Evolutionary conservation across 2,797 vertebrate genomes (phyloP).

Genomic region (Phrynocephalus vlangalii): DNA sequence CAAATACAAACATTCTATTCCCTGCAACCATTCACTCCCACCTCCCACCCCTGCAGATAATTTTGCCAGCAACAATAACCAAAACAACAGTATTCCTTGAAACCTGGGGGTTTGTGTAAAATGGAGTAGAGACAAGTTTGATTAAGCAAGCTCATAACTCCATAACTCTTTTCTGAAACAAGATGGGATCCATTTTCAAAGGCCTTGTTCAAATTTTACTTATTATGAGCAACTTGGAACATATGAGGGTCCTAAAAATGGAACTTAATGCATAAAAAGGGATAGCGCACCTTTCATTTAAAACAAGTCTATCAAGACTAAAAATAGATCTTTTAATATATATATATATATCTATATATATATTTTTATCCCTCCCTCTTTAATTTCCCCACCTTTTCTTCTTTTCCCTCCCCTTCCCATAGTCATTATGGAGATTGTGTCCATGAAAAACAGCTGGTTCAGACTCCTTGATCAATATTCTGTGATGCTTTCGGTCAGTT

Average conservation of each 20-base stretch:
- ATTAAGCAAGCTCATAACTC: constrained; percentile 46
- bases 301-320: constrained; percentile 87
- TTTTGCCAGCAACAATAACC: constrained; percentile 12
- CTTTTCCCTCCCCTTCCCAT: constrained; percentile 79
- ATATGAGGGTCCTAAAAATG: constrained; percentile 74
- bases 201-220: constrained; percentile 68
- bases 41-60: constrained; percentile 46
- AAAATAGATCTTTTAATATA: constrained; percentile 86
- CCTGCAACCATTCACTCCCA: constrained; percentile 48
- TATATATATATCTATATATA: constrained; percentile 77
- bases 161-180: constrained; percentile 54
- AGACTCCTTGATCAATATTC: constrained; percentile 80
- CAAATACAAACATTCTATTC: constrained; percentile 42
- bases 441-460: constrained; percentile 85
- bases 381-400: constrained; percentile 70
- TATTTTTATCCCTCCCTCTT: constrained; percentile 76
- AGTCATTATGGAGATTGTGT: constrained; percentile 85
- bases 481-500: constrained; percentile 76
- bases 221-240: constrained; percentile 72
- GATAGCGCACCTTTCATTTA: constrained; percentile 87
- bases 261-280: constrained; percentile 81
- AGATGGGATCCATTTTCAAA: constrained; percentile 50
- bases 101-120: constrained; percentile 52
- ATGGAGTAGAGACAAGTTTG: constrained; percentile 54
- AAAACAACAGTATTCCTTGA: constrained; percentile 29